phyloP scores from a whole-genome alignment of 2,797 vertebrate genomes.

The Echeneis naucrates region DNA sequence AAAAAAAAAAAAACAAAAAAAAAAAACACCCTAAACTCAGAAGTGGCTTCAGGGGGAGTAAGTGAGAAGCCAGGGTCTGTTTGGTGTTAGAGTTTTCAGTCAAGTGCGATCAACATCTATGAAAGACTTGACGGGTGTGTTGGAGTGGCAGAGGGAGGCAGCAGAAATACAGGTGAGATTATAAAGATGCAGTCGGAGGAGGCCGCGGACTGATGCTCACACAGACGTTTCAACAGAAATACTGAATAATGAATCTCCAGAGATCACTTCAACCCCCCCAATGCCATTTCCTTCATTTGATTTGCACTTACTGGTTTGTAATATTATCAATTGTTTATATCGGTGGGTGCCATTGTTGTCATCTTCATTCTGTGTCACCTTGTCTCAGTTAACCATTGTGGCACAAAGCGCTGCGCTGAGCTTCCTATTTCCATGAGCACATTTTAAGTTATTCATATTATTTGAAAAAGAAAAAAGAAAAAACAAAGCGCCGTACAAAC shows the following conservation, averaged over 20 bases:
- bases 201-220: neutral
- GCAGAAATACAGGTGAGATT: constrained; percentile 20
- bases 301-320: neutral
- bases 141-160: neutral
- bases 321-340: constrained; percentile 5
- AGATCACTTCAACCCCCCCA: neutral
- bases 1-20: neutral
- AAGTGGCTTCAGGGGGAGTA: constrained; percentile 16
- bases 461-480: neutral
- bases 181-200: constrained; percentile 3
- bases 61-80: constrained; percentile 28
- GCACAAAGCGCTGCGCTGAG: neutral
- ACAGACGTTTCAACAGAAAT: neutral
- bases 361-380: constrained; percentile 6
- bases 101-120: constrained; percentile 33
- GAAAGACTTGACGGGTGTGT: constrained; percentile 7
- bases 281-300: neutral
- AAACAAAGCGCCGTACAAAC: constrained; percentile 8
- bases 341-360: neutral
- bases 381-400: neutral
- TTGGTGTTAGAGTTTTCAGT: constrained; percentile 48
- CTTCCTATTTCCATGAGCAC: neutral
- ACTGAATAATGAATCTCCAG: neutral
- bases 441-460: neutral
- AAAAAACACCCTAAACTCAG: constrained; percentile 11